A percentile compares a stretch with the other conserved stretches of the same genome.
Evolutionary conservation across 1,140 invertebrate species (phyloP).

Genomic region (Drosophila simulans): DNA sequence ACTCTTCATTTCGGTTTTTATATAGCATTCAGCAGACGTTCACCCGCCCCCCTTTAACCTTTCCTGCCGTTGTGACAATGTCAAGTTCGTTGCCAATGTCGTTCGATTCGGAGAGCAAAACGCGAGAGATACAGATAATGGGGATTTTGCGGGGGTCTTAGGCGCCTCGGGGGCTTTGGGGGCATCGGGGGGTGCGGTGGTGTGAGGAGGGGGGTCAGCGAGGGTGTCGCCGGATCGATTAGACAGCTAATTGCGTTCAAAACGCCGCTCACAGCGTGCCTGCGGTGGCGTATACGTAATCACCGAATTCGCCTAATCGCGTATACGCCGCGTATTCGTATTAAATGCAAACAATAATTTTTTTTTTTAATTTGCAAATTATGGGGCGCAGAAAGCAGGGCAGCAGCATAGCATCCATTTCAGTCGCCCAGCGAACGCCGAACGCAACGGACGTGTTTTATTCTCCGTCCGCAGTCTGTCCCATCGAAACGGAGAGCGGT

Average conservation of each 20-base stretch:
- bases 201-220: not conserved
- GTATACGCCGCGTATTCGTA: conserved; percentile 26
- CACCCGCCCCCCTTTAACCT: not conserved
- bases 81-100: conserved; percentile 77
- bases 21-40: not conserved
- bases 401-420: conserved; percentile 24
- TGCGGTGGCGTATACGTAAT: conserved; percentile 27
- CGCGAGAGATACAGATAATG: not conserved
- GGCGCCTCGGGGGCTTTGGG: too few species aligned
- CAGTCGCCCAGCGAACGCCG: conserved; percentile 61
- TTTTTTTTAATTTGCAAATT: conserved; percentile 37
- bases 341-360: conserved; percentile 39
- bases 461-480: not conserved
- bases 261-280: conserved; percentile 28
- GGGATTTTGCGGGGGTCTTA: not conserved
- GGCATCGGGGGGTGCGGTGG: not conserved
- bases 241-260: conserved; percentile 42
- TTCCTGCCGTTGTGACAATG: conserved; percentile 23
- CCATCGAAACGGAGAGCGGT: not conserved
- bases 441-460: conserved; percentile 52
- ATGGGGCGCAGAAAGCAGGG: conserved; percentile 5
- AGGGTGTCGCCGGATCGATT: conserved; percentile 19
- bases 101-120: conserved; percentile 48
- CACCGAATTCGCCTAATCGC: conserved; percentile 18
- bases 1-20: conserved; percentile 7